Base-by-base conservation (phyloP, 2,888 invertebrate species). In the Temnothorax rugatulus region DNA sequence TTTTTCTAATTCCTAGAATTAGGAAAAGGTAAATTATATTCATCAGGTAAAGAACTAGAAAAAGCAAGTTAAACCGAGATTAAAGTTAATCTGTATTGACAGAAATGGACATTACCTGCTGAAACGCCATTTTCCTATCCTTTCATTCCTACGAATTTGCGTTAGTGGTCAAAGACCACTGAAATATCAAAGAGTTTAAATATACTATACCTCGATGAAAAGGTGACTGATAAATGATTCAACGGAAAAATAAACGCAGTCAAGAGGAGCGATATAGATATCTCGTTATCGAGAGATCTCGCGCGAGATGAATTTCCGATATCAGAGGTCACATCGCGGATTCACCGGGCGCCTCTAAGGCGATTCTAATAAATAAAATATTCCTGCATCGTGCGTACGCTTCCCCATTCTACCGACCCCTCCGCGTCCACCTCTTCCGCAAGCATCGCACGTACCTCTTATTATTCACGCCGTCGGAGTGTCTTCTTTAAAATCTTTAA, bases 381-480 rank as follows among this genome's bases (percentile, higher is more conserved):
- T 91, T 91, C 90, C 64, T 59, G 77, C 86, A 83, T 83, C 91
- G 87, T 82, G 85, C 83, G 84, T 34, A 34, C 34, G 34, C 88
- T 87, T 87, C 90, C 86, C 85, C 84, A 89, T 90, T 87, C 81
- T 63, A 52, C 68, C 86, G 84, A 76, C 64, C 82, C 68, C 47
- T 18, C 18, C 87, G 71, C 71, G 68, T n/a, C 50, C 66, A 29
- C 21, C 76, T 83, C 63, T 69, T 89, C 50, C 59, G 82, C 21
- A 89, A 52, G 50, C 88, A 54, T 29, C 64, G 85, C 89, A 89
- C 89, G 89, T 88, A 47, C 79, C 52, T 89, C 86, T 89, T 89
- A 90, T 89, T 89, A 89, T 89, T 89, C 89, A 89, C 89, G 83
- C 75, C 66, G 59, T 69, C 66, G 50, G 64, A 50, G 84, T 21